phyloP scores from a whole-genome alignment of 2,113 vertebrate species.

The Nothocercus nigrocapillus region DNA sequence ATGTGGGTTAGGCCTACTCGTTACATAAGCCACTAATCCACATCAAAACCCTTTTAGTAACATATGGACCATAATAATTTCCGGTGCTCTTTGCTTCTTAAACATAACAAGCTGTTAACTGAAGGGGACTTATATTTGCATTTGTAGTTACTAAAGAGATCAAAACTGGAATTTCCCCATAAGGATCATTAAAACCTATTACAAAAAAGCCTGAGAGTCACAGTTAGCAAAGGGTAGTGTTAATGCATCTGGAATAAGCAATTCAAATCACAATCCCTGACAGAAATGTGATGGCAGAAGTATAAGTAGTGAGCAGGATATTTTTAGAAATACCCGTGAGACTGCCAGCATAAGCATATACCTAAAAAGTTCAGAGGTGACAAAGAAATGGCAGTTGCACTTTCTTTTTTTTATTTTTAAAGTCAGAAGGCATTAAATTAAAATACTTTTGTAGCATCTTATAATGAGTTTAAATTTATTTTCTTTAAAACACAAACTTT shows the following conservation, averaged over 20 bases:
- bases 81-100: conserved; percentile 11
- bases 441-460: neutral
- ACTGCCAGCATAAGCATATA: neutral
- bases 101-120: conserved; percentile 46
- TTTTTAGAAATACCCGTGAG: neutral
- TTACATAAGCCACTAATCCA: conserved; percentile 68
- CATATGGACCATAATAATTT: conserved; percentile 60
- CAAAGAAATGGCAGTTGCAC: neutral
- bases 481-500: neutral
- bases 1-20: neutral
- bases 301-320: neutral
- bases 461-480: neutral
- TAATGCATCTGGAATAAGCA: neutral
- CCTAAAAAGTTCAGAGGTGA: neutral
- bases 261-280: neutral
- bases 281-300: neutral
- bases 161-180: neutral
- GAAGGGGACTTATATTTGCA: neutral
- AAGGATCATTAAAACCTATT: neutral
- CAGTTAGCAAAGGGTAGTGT: neutral
- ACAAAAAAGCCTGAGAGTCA: neutral
- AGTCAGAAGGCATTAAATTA: fast-evolving
- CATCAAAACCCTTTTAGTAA: conserved; percentile 43
- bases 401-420: neutral
- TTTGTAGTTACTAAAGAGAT: conserved; percentile 1